Evolutionary conservation across 2,888 invertebrate genomes (phyloP).

Genomic region (Amblyteles armatorius): DNA sequence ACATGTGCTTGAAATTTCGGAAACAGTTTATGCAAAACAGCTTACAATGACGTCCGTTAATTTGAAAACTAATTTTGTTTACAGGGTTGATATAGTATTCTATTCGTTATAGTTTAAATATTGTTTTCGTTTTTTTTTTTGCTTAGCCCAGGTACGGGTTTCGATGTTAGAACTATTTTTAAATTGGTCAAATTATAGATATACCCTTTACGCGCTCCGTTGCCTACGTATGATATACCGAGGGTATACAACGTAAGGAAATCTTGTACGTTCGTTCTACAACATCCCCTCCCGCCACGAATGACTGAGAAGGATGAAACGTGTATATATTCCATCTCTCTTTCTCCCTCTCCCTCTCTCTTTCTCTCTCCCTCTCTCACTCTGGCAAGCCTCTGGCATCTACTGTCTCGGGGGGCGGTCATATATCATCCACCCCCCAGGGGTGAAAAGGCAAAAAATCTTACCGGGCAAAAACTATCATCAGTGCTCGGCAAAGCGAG

Average conservation of each 20-base stretch:
- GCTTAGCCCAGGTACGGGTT: neutral
- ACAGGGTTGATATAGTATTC: neutral
- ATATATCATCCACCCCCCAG: constrained; percentile 73
- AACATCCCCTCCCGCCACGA: constrained; percentile 38
- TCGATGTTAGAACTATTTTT: neutral
- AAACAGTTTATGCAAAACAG: too few relatives aligned
- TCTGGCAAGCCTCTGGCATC: constrained; percentile 68
- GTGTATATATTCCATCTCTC: constrained; percentile 8
- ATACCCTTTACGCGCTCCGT: constrained; percentile 30
- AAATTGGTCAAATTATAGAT: constrained; percentile 3
- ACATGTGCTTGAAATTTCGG: too few relatives aligned
- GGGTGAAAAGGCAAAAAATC: constrained; percentile 81
- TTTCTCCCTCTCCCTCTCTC: constrained; percentile 49
- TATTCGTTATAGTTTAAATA: neutral
- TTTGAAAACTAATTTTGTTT: too few relatives aligned
- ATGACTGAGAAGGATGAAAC: constrained; percentile 56
- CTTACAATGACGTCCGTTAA: too few relatives aligned
- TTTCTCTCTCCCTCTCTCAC: constrained; percentile 45
- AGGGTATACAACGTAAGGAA: constrained; percentile 55
- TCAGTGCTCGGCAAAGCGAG: constrained; percentile 83
- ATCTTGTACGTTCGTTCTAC: constrained; percentile 59
- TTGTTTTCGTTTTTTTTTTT: neutral
- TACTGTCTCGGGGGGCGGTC: constrained; percentile 79
- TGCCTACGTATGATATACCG: constrained; percentile 28
- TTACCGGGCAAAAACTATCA: constrained; percentile 84